These are phyloP conservation scores for Phasia obesa DNA, from an alignment of 2,888 invertebrate genomes.

Conservation along the genomic window DNA sequence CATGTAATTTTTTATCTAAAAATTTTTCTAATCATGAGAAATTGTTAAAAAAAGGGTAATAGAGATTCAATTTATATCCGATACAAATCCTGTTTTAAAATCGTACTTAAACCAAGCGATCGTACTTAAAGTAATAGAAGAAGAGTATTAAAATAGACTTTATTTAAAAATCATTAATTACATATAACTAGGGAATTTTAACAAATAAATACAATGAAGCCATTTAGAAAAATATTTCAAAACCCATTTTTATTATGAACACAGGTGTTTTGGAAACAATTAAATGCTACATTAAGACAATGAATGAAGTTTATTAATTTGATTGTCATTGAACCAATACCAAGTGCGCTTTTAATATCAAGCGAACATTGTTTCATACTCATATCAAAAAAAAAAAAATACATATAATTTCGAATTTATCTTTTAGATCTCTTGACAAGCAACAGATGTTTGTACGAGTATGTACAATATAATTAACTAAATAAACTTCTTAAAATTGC, in stretches of 20 bases:
- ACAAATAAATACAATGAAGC: too few relatives aligned
- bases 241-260: not conserved
- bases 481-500: slow-evolving; percentile 37
- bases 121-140: too few relatives aligned
- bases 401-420: slow-evolving; percentile 8
- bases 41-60: too few relatives aligned
- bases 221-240: too few relatives aligned
- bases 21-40: too few relatives aligned
- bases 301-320: slow-evolving; percentile 22
- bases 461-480: slow-evolving; percentile 25
- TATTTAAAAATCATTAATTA: too few relatives aligned
- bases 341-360: slow-evolving; percentile 6
- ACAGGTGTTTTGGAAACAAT: slow-evolving; percentile 27
- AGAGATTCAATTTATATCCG: too few relatives aligned
- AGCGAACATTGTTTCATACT: slow-evolving; percentile 21
- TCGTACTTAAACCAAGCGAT: too few relatives aligned
- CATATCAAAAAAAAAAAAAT: not conserved
- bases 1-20: too few relatives aligned
- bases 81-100: too few relatives aligned
- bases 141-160: not conserved
- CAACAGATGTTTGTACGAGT: slow-evolving; percentile 37
- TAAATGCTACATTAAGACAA: slow-evolving; percentile 19
- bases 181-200: too few relatives aligned
- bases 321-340: not conserved
- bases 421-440: slow-evolving; percentile 30